Evolutionary conservation across 30 jellyfish, hydroid and myxozoan species (phyloP).

Genomic region (Turritopsis rubra): DNA sequence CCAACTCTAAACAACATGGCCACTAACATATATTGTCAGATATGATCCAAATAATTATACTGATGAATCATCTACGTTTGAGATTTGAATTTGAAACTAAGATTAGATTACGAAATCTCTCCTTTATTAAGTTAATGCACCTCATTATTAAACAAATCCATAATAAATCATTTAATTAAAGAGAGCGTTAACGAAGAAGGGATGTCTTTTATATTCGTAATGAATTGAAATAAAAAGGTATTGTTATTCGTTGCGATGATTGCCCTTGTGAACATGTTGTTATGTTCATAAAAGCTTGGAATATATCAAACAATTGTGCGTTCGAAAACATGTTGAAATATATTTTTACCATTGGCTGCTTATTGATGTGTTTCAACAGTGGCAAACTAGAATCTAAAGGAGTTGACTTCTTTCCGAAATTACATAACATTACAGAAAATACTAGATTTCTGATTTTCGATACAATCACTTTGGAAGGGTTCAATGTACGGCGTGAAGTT

Average conservation of each 20-base stretch:
- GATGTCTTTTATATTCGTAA: not conserved
- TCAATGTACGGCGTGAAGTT: not conserved
- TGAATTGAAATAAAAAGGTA: not conserved
- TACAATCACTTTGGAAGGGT: not conserved
- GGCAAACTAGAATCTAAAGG: not conserved
- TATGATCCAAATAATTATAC: not conserved
- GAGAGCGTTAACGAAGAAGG: not conserved
- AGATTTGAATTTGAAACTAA: too few relatives aligned
- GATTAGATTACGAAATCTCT: too few relatives aligned
- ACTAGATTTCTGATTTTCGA: not conserved
- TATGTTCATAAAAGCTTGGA: too few relatives aligned
- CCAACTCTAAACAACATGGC: too few relatives aligned
- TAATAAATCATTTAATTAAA: too few relatives aligned
- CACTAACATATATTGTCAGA: too few relatives aligned
- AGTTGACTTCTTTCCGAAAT: not conserved
- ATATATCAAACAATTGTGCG: too few relatives aligned
- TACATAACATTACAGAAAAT: not conserved
- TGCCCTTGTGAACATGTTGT: too few relatives aligned
- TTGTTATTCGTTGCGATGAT: not conserved
- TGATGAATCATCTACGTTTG: not conserved
- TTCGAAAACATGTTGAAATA: not conserved
- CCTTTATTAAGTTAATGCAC: not conserved
- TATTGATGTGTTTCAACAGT: not conserved
- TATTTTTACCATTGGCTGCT: not conserved
- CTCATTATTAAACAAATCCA: not conserved